Base-by-base conservation (phyloP, 2,113 vertebrate genomes). In the Bujurquina vittata region DNA sequence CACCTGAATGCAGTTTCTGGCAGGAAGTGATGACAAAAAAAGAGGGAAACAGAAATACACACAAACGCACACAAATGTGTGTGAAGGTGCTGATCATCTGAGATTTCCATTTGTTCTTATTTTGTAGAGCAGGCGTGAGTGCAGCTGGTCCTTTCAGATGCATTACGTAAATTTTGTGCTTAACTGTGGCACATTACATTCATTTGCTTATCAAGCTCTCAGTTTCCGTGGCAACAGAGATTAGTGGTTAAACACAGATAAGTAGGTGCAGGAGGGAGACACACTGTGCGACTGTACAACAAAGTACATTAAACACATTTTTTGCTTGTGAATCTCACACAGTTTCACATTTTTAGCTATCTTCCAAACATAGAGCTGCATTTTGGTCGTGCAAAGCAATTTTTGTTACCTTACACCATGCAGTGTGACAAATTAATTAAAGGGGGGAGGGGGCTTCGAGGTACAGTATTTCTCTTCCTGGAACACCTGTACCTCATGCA, bases 181-280 rank as follows among this genome's bases (percentile, higher is more conserved):
- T 91, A 92, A 91, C 84, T 87, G 86, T 92, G 85, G 80, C 86
- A 92, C 89, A 89, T 88, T 90, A 92, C 82, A 86, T 89, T 90
- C 80, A 88, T 93, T 92, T 91, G 83, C 91, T 94, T 91, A 93
- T 94, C 87, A 93, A 90, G 79, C 88, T 75, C 90, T 85, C 87
- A 83, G 93, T 94, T 94, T 89, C 93, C 91, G 76, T 94, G 93
- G 93, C 92, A 95, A 95, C 94, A 82, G 74, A 89, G 89, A 89
- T 89, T 86, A 85, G 83, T 89, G 80, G 91, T 89, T 91, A 91
- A 89, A 92, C 87, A 85, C 77, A 90, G 89, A 93, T 84, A 87
- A 88, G 82, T 77, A 92, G 83, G 80, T 83, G 83, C 80, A 86
- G 72, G 67, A 65, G 65, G 18, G 31, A 84, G 78, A 84, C 74